Evolutionary conservation across 92 coral and sea anemone species (phyloP), one percentile per base, ranked within the genome.

Genomic region (Virgularia gustaviana): DNA sequence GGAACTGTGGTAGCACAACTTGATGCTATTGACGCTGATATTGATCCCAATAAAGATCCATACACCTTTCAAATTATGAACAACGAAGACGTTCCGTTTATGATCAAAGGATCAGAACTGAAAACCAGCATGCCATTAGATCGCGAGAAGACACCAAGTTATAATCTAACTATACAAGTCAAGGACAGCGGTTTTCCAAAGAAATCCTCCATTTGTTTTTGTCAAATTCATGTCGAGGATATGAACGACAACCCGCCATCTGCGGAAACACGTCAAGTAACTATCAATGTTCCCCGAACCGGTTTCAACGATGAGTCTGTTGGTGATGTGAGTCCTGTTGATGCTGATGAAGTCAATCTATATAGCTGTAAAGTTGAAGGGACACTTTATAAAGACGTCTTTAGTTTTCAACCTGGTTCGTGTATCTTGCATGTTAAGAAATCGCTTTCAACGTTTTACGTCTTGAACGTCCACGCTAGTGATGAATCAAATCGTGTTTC

Each of bases 21-120:
- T 41, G 68, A 65, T 55, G 88, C 99, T 1, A 44, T 70, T 47
- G 99, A 94, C 73, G 65, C 52, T 4, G 99, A 94, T 68, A 15
- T 80, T 5, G 85, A 85, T 64, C 99, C 99, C 27, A 84, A 89
- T 60, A 77, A 79, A 61, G 99, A 96, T 8, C 99, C 99, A 0
- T 94, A 49, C 73, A 80, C 70, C 6, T 94, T 84, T 62, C 71
- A 65, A 33, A 82, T 94, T 63, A 61, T 54, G 18, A 88, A 86
- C 49, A 75, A 75, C 36, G 71, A 87, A 65, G 72, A 73, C 18
- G 90, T 87, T 20, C 88, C 86, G 76, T 94, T 94, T 86, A 66
- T 55, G 36, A 70, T 94, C 51, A 77, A 78, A 33, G 31, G 74
- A 30, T 70, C 47, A 4, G 64, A 70, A 19, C 55, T 94, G 28